Base-by-base conservation (phyloP, 2,888 invertebrate genomes). In the Microctonus hyperodae region DNA sequence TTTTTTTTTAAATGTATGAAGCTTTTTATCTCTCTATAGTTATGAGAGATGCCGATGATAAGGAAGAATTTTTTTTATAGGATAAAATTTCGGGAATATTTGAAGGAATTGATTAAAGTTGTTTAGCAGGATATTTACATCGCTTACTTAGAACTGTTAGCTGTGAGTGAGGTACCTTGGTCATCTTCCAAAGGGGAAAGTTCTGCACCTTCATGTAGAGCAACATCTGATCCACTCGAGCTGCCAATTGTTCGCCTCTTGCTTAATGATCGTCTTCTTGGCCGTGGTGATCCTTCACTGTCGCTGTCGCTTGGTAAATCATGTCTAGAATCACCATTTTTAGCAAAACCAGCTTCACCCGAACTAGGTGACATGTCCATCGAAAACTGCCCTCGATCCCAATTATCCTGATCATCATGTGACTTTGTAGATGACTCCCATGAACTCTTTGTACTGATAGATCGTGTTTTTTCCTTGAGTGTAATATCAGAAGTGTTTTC, bases 141-240 rank as follows among this genome's bases (percentile, higher is more conserved):
- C 78, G 82, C 82, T 83, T 83, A 83, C 81, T 83, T 81, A 83
- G 82, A 82, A 82, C 44, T 59, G 76, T 81, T 81, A 83, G 82
- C 80, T 82, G 82, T 82, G 79, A 82, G 78, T 80, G 82, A 79
- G 85, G 83, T 88, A 88, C 88, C 88, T 87, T 88, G 87, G 84
- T 88, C 88, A 79, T 88, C 88, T 77, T 88, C 88, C 79, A 84
- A 79, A 70, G 83, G 83, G 79, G 88, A 88, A 70, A 88, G 85
- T 77, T 89, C 89, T 55, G 88, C 88, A 65, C 89, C 89, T 82
- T 89, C 89, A 79, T 89, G 89, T 69, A 89, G 84, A 68, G 89
- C 89, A 67, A 89, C 86, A 79, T 90, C 89, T 37, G 89, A 89
- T 64, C 88, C 89, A 78, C 89, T 89, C 69, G 89, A 89, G 76